Percentiles rank a stretch among this genome's conserved stretches.
phyloP scores from a whole-genome alignment of 2,797 vertebrate species.

The Erpetoichthys calabaricus region DNA sequence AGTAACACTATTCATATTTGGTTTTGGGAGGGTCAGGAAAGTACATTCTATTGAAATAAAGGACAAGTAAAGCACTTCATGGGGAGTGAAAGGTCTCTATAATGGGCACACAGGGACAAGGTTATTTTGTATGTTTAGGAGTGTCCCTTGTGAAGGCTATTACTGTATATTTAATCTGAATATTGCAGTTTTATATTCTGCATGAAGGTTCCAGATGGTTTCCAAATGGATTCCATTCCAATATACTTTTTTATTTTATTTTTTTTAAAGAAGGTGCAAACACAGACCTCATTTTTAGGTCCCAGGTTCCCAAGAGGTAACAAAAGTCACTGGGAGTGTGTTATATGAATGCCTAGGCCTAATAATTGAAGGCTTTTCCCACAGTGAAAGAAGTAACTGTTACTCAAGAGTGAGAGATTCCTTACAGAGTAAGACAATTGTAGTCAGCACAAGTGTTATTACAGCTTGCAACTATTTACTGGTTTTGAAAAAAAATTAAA shows the following conservation, averaged over 20 bases:
- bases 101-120: no score
- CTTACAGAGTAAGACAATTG: not conserved
- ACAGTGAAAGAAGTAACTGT: not conserved
- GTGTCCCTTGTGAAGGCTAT: no score
- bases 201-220: no score
- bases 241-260: no score
- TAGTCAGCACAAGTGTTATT: not conserved
- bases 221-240: no score
- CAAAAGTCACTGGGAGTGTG: not conserved
- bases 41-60: not conserved
- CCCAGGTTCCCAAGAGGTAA: not conserved
- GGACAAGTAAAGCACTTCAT: no score
- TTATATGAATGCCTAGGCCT: not conserved
- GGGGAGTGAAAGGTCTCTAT: no score
- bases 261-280: not conserved
- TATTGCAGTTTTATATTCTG: no score
- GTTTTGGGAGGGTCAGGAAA: not conserved
- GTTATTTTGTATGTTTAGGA: no score
- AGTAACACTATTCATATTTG: constrained; percentile 1
- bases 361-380: not conserved
- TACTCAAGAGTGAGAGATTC: not conserved
- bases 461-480: not conserved
- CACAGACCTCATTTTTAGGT: not conserved
- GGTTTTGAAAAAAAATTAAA: not conserved
- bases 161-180: no score